Base-by-base conservation (phyloP, 1,140 invertebrate genomes). In the Uloborus diversus region DNA sequence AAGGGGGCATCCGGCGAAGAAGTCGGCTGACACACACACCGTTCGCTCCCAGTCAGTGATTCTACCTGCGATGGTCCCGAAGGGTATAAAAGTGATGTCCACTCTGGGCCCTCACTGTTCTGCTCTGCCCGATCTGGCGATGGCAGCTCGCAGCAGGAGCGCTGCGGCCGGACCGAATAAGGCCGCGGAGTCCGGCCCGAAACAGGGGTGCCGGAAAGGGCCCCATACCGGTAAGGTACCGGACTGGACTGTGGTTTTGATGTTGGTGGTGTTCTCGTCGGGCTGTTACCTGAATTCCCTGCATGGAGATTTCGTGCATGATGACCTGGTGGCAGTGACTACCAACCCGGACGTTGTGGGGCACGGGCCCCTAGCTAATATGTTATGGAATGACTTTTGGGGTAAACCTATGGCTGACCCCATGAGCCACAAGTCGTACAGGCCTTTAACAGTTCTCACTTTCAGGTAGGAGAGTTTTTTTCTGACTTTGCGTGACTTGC, bases 371-470 rank as follows among this genome's bases (percentile, higher is more conserved):
- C 83, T 94, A 59, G 84, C 85, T 35, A 89, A 90, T 66, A 87
- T 96, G 20, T 91, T 95, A 81, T 88, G 89, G 79, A 94, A 96
- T 86, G 95, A 97, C 86, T 97, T 96, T 85, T 97, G 94, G 95
- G 94, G 94, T 9, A 95, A 93, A 25, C 93, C 94, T 9, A 95
- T 97, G 93, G 89, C 91, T n/a, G 93, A 95, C 86, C 88, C 91
- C 28, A 89, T 88, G 33, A 96, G 94, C 82, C 96, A 97, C 84
- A 96, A 96, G 86, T 96, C 94, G 0, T 97, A 95, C 84, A 89
- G 96, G 65, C 96, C 96, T 20, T 85, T 97, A 1, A 96, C 94
- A 4, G 90, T 92, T 49, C 84, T 95, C 53, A 90, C 92, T 13
- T 96, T 93, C 86, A 92, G 93, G 94, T 96, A 87, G 90, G 90